phyloP scores from a whole-genome alignment of 1,140 invertebrate species.

The Brachionus manjavacas region DNA sequence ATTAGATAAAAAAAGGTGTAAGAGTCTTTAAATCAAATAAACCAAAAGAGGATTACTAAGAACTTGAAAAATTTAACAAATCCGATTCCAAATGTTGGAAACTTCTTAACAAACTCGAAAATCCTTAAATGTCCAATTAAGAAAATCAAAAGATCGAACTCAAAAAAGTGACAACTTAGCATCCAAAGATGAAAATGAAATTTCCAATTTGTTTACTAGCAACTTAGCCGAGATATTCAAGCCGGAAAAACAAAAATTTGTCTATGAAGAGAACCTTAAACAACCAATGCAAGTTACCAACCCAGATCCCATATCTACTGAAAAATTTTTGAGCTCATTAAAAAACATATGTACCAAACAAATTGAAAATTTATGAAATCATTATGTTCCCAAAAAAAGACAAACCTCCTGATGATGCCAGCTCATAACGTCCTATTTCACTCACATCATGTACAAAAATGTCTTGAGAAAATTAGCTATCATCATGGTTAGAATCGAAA shows the following conservation, averaged over 20 bases:
- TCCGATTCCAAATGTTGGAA: not conserved
- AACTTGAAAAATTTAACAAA: not conserved
- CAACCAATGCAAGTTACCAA: not conserved
- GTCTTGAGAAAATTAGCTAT: too few relatives aligned
- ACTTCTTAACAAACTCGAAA: not conserved
- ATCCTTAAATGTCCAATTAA: not conserved
- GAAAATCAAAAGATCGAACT: not conserved
- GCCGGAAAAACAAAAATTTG: not conserved
- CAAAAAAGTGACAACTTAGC: not conserved
- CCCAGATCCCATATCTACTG: not conserved
- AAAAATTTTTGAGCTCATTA: not conserved
- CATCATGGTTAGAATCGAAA: too few relatives aligned
- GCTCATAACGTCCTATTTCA: too few relatives aligned
- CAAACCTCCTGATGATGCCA: too few relatives aligned
- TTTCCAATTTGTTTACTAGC: not conserved
- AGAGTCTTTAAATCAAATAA: not conserved
- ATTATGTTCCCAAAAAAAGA: too few relatives aligned
- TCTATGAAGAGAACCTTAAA: not conserved
- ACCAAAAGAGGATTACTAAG: not conserved
- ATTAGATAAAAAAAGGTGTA: not conserved
- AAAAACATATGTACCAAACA: too few relatives aligned
- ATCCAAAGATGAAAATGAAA: not conserved
- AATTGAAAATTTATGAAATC: too few relatives aligned
- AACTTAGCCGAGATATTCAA: not conserved
- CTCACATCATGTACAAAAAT: too few relatives aligned